These are phyloP conservation scores for Heliothis virescens DNA, from an alignment of 1,140 invertebrate genomes.

Conservation along the genomic window DNA sequence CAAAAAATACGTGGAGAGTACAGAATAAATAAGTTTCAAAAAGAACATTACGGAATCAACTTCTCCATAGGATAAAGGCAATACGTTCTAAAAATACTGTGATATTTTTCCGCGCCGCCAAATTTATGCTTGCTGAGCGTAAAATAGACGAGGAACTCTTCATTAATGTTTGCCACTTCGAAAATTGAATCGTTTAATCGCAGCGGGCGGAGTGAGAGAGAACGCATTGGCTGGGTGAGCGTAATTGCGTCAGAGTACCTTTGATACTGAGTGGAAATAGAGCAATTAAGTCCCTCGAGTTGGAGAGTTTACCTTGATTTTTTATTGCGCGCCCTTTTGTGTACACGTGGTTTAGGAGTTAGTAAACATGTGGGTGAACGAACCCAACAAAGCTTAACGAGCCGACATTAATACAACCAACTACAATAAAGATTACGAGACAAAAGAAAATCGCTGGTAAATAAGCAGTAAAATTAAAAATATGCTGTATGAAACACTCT, in stretches of 20 bases:
- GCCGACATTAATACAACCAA: background rate
- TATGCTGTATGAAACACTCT: constrained; percentile 26
- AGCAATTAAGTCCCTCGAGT: constrained; percentile 61
- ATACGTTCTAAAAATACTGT: constrained; percentile 30
- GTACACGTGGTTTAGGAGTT: constrained; percentile 43
- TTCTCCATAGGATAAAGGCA: background rate
- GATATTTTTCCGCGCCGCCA: constrained; percentile 50
- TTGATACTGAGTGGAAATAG: constrained; percentile 63
- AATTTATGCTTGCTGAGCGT: constrained; percentile 62
- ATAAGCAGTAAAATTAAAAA: constrained; percentile 8
- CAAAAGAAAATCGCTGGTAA: background rate
- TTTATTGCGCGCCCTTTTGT: constrained; percentile 55
- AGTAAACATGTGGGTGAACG: constrained; percentile 30
- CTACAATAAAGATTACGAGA: background rate
- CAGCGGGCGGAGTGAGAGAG: constrained; percentile 63
- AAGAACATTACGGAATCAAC: constrained; percentile 16
- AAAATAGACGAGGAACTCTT: constrained; percentile 67
- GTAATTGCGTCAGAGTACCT: constrained; percentile 70
- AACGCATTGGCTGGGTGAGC: constrained; percentile 70
- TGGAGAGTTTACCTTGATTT: constrained; percentile 59
- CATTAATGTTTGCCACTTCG: constrained; percentile 71
- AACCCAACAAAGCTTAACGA: constrained; percentile 9
- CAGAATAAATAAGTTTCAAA: background rate
- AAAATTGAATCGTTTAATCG: constrained; percentile 81
- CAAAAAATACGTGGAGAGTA: background rate